Conservation (phyloP, 2,888 invertebrate genomes). For the Machimus atricapillus region DNA sequence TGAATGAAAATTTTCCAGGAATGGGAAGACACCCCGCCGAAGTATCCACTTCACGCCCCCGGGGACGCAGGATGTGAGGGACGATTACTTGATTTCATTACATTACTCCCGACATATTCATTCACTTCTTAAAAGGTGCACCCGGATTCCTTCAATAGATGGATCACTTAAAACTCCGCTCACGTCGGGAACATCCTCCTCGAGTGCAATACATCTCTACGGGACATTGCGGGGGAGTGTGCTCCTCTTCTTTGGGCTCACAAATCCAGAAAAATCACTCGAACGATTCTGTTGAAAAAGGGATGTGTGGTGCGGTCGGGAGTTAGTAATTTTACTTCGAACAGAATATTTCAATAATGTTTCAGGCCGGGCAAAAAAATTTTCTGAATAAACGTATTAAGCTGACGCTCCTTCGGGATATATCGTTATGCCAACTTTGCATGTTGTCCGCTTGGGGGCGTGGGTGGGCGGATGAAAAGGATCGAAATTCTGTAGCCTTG, state of each 20-base stretch:
- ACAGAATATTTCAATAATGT: neutral
- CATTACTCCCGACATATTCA: neutral
- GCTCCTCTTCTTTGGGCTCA: neutral
- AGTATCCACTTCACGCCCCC: neutral
- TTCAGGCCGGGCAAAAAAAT: neutral
- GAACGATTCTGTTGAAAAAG: neutral
- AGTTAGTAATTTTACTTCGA: neutral
- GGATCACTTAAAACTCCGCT: neutral
- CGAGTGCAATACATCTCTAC: neutral
- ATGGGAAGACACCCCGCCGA: neutral
- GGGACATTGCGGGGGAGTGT: neutral
- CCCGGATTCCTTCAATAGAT: neutral
- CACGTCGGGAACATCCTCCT: neutral
- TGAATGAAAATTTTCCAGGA: neutral
- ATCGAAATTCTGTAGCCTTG: neutral
- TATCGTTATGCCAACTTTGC: neutral
- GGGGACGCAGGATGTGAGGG: neutral
- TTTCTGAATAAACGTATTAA: neutral
- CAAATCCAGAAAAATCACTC: conserved; percentile 3
- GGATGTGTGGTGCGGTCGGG: neutral
- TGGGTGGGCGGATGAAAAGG: neutral
- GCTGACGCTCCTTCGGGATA: neutral
- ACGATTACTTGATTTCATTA: neutral
- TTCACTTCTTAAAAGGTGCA: neutral
- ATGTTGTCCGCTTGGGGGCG: neutral